Evolutionary conservation across 2,113 vertebrate genomes (phyloP).

Genomic region (Hystrix brachyura): DNA sequence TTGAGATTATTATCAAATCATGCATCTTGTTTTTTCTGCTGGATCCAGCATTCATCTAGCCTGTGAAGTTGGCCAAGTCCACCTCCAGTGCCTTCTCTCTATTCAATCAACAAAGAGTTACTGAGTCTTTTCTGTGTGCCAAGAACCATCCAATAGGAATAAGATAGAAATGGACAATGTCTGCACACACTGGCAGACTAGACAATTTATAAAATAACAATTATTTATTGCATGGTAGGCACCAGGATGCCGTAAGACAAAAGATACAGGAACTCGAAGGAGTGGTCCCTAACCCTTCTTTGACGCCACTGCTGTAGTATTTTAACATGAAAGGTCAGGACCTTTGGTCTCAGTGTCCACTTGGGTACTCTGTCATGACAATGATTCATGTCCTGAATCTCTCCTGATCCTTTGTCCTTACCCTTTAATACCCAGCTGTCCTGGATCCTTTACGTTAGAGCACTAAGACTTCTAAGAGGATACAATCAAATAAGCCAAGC

Average conservation of each 20-base stretch:
- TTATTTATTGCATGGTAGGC: not conserved
- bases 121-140: not conserved
- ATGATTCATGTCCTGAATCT: not conserved
- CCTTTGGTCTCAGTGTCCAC: not conserved
- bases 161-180: not conserved
- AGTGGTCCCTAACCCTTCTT: not conserved
- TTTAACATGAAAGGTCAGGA: not conserved
- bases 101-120: not conserved
- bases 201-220: not conserved
- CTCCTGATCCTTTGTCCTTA: not conserved
- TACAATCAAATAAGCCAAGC: not conserved
- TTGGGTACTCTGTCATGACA: not conserved
- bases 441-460: not conserved
- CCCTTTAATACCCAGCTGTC: not conserved
- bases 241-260: not conserved
- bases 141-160: not conserved
- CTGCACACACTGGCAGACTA: not conserved
- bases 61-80: not conserved
- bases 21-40: not conserved
- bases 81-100: not conserved
- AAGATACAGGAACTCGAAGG: not conserved
- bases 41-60: not conserved
- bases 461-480: constrained; percentile 24
- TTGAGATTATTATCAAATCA: not conserved
- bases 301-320: not conserved